phyloP scores from a whole-genome alignment of 2,113 vertebrate species.

The crab-eating macaque (Macaca fascicularis) region T2T-MFA8v1.1 NC_088389.1:56642501-56643000 shows the following conservation, averaged over 20 bases:
- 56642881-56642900: too few species aligned
- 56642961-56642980: neutral
- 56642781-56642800: too few species aligned
- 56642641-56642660: neutral
- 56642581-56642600: neutral
- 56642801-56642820: too few species aligned
- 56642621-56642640: neutral
- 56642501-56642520: neutral
- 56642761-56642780: too few species aligned
- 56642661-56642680: too few species aligned
- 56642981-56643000: neutral
- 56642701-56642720: too few species aligned
- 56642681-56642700: too few species aligned
- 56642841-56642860: too few species aligned
- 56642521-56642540: neutral
- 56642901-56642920: neutral
- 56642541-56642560: neutral
- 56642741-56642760: too few species aligned
- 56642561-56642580: neutral
- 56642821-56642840: too few species aligned
- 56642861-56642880: too few species aligned
- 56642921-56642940: neutral
- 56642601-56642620: neutral
- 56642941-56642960: neutral
- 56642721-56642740: too few species aligned